Evolutionary conservation across 2,888 invertebrate genomes (phyloP), one percentile per base, ranked within the genome.

Genomic region (Heteropelma amictum): DNA sequence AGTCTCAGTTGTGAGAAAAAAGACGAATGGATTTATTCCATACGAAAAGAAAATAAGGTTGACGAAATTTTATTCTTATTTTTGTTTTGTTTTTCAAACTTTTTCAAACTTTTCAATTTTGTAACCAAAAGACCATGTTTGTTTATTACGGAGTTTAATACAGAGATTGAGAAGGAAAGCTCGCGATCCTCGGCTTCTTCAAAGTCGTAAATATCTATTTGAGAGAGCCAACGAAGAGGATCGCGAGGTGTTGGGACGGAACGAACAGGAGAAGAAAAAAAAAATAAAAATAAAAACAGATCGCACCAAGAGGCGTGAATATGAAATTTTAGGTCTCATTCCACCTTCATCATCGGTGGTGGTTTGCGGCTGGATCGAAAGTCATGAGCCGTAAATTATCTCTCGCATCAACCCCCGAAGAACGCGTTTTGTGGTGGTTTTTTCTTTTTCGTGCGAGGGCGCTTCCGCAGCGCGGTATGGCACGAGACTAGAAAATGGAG

Each of bases 321-420:
- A 65, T 70, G 67, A 53, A 56, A 53, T 72, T 49, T 77, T 58
- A 65, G 49, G 35, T 53, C 63, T 60, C 12, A 40, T 17, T 12
- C 51, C 17, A 68, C 47, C 71, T 6, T 47, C 72, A 54, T 30
- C 61, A 73, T 58, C 76, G 76, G 77, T 77, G 78, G 78, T 80
- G n/a, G n/a, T 77, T 63, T 47, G 42, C 38, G 38, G 54, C 60
- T 65, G 70, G 26, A 40, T 38, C 35, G 61, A 63, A 64, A 64
- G n/a, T 68, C 75, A 77, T 77, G 73, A 72, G 76, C 70, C 79
- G 77, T 82, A 81, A 80, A 81, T 82, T 79, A 56, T 75, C 68
- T 67, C 58, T 45, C 33, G 65, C 54, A 60, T 45, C 68, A 56
- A 49, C 61, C 67, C 65, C 73, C 70, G 74, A 74, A 69, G 77